phyloP scores from a whole-genome alignment of 2,113 vertebrate genomes.

The Strix aluco region DNA sequence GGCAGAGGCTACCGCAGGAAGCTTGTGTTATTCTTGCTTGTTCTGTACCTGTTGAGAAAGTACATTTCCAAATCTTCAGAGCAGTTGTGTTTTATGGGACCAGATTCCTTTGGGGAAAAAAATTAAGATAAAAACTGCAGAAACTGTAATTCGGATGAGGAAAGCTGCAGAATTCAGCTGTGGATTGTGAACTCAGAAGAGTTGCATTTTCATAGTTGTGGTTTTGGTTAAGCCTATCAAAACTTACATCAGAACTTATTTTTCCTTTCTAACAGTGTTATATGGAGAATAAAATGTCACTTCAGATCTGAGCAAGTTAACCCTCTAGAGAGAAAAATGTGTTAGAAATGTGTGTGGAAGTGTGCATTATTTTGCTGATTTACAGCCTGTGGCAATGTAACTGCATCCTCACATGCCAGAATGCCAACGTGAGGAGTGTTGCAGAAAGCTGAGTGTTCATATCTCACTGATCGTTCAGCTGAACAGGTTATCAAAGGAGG shows the following conservation, averaged over 20 bases:
- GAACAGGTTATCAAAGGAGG: neutral
- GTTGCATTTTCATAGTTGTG: slow-evolving; percentile 34
- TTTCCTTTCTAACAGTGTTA: neutral
- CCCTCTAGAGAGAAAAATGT: neutral
- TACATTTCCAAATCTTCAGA: neutral
- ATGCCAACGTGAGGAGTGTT: fast-evolving
- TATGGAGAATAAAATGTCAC: neutral
- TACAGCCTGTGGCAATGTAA: neutral
- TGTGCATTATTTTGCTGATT: neutral
- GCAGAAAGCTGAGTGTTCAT: neutral
- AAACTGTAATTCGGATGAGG: neutral
- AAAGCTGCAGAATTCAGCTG: neutral
- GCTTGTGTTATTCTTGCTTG: neutral
- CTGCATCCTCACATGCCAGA: neutral
- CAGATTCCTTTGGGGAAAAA: neutral
- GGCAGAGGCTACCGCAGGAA: neutral
- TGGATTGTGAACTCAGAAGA: neutral
- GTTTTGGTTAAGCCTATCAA: slow-evolving; percentile 44
- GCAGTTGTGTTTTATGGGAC: neutral
- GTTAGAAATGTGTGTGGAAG: neutral
- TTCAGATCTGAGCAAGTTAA: neutral
- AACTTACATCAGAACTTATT: slow-evolving; percentile 8
- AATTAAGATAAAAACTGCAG: neutral
- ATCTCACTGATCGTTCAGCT: fast-evolving
- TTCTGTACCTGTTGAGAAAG: neutral